A percentile compares a stretch with the other conserved stretches of the same genome.
phyloP scores from a whole-genome alignment of 2,888 invertebrate genomes.

The Cerastis rubricosa region DNA sequence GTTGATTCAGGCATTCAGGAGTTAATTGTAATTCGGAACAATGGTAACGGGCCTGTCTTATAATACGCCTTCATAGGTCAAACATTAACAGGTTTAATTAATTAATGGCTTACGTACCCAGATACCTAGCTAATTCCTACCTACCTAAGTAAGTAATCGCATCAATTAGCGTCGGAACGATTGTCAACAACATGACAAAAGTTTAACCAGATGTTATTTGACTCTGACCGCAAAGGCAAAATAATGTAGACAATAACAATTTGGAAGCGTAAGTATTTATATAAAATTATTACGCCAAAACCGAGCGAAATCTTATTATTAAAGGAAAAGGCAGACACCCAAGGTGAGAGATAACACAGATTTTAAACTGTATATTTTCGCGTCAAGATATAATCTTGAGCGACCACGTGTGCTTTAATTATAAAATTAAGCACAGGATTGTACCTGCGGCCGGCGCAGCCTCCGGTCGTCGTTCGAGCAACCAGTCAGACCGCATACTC shows the following conservation, averaged over 20 bases:
- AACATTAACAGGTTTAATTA: not conserved
- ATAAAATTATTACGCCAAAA: slow-evolving; percentile 32
- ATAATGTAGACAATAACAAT: slow-evolving; percentile 32
- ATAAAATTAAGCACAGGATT: slow-evolving; percentile 78
- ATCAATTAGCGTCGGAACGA: not conserved
- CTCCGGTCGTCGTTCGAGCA: slow-evolving; percentile 90
- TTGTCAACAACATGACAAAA: slow-evolving; percentile 13
- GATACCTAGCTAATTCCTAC: not conserved
- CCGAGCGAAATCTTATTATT: slow-evolving; percentile 31
- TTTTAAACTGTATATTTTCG: slow-evolving; percentile 70
- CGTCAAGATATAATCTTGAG: slow-evolving; percentile 70
- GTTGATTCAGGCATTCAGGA: not conserved
- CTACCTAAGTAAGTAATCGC: not conserved
- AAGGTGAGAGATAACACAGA: slow-evolving; percentile 62
- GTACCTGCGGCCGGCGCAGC: slow-evolving; percentile 83
- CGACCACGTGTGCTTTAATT: slow-evolving; percentile 80
- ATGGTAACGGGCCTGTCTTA: not conserved
- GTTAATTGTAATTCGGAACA: not conserved
- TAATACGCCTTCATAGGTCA: not conserved
- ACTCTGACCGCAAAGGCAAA: slow-evolving; percentile 2
- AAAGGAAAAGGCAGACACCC: slow-evolving; percentile 52
- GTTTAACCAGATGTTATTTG: not conserved
- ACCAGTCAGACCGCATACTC: slow-evolving; percentile 89
- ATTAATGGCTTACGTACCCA: not conserved
- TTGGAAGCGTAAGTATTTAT: not conserved